A percentile compares a stretch with the other conserved stretches of the same genome.
Conservation (phyloP, 2,888 invertebrate species). For the Drosophila hamatofila region DNA sequence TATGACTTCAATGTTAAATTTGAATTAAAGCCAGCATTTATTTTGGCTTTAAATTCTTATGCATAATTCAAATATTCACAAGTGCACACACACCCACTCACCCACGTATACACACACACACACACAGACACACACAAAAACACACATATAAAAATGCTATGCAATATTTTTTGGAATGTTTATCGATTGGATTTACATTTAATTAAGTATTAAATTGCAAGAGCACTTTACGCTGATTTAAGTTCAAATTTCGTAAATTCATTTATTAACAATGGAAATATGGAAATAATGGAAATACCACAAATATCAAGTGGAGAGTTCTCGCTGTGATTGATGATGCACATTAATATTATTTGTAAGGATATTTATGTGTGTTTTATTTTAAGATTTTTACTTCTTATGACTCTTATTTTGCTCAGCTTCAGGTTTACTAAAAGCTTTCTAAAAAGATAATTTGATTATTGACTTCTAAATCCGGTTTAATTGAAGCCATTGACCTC, state of each 20-base stretch:
- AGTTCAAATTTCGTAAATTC: not conserved
- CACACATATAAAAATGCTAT: too few relatives aligned
- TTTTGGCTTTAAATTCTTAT: not conserved
- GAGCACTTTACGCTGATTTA: too few relatives aligned
- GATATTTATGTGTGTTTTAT: not conserved
- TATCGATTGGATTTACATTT: not conserved
- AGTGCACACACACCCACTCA: not conserved
- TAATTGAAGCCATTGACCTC: not conserved
- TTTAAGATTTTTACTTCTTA: not conserved
- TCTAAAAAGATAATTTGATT: not conserved
- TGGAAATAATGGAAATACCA: not conserved
- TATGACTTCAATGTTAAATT: not conserved
- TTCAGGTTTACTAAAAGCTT: not conserved
- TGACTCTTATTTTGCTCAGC: not conserved
- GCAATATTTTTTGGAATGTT: too few relatives aligned
- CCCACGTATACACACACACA: not conserved
- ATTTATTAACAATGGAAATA: not conserved
- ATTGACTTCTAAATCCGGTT: not conserved
- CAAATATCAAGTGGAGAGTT: not conserved
- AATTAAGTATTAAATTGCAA: not conserved
- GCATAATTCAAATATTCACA: constrained; percentile 1
- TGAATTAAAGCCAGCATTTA: not conserved
- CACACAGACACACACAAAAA: too few relatives aligned
- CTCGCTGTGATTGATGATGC: too few relatives aligned
- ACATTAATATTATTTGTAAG: not conserved